A percentile compares a stretch with the other conserved stretches of the same genome.
Evolutionary conservation across 2,113 vertebrate species (phyloP).

Genomic region (Cottus gobio): DNA sequence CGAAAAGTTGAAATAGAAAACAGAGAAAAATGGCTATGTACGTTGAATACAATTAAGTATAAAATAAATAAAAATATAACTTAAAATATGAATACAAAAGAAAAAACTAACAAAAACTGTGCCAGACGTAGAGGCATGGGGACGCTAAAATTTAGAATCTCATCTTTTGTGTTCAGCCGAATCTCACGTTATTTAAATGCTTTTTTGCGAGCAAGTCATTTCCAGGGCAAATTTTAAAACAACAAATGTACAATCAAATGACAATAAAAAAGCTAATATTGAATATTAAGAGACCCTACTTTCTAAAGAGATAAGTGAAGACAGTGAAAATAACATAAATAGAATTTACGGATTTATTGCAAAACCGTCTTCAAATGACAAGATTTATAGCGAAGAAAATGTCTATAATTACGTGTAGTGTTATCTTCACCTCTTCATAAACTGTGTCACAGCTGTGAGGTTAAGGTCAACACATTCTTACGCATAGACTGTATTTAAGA

Average conservation of each 20-base stretch:
- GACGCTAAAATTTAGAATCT: too few relatives aligned
- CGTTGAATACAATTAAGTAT: too few relatives aligned
- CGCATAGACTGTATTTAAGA: background rate
- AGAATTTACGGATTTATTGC: background rate
- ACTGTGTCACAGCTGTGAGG: background rate
- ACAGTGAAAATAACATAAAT: background rate
- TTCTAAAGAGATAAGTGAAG: background rate
- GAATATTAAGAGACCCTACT: background rate
- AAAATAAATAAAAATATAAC: too few relatives aligned
- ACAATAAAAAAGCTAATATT: background rate
- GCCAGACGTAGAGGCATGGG: too few relatives aligned
- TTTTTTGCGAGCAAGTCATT: background rate
- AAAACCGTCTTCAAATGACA: background rate
- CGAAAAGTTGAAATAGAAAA: too few relatives aligned
- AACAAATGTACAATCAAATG: background rate
- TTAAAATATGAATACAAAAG: too few relatives aligned
- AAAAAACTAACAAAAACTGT: too few relatives aligned
- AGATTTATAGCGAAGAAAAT: background rate
- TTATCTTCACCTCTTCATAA: background rate
- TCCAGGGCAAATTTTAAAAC: background rate
- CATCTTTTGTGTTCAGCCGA: constrained; percentile 6
- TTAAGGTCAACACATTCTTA: background rate
- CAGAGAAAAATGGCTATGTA: too few relatives aligned
- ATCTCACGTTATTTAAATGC: background rate
- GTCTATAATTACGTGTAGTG: background rate